phyloP scores from a whole-genome alignment of 2,797 vertebrate species.

The Parotocinclus haroldoi region DNA sequence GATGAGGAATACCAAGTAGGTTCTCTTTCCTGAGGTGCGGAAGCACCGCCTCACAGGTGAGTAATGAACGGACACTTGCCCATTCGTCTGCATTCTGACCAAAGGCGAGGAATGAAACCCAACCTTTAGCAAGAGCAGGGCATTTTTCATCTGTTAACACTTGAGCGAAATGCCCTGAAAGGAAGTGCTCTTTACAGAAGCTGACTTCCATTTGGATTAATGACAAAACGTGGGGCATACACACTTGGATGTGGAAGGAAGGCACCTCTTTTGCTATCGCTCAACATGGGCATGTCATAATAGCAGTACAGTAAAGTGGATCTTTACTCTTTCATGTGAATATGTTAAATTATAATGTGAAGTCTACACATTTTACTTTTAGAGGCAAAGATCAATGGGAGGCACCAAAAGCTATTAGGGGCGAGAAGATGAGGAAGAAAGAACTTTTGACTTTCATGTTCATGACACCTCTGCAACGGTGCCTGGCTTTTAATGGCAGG shows the following conservation, averaged over 20 bases:
- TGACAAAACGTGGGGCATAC: slow-evolving; percentile 57
- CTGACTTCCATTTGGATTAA: slow-evolving; percentile 58
- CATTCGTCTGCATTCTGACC: slow-evolving; percentile 48
- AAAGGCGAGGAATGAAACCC: slow-evolving; percentile 32
- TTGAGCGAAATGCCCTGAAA: slow-evolving; percentile 19
- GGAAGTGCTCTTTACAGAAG: slow-evolving; percentile 45
- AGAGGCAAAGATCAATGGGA: too few species aligned
- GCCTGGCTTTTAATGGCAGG: too few species aligned
- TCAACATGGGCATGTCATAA: slow-evolving; percentile 50
- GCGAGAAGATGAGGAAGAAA: too few species aligned
- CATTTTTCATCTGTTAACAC: slow-evolving; percentile 29
- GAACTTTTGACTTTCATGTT: too few species aligned
- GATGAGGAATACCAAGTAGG: slow-evolving; percentile 46
- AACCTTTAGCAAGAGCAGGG: slow-evolving; percentile 21
- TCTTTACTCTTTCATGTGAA: slow-evolving; percentile 47
- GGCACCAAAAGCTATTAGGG: too few species aligned
- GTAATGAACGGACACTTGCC: slow-evolving; percentile 41
- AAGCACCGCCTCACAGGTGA: slow-evolving; percentile 41
- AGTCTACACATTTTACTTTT: too few species aligned
- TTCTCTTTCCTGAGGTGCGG: slow-evolving; percentile 39
- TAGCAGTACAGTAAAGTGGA: slow-evolving; percentile 36
- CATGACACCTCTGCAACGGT: too few species aligned
- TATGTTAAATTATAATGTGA: too few species aligned
- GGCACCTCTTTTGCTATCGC: slow-evolving; percentile 48
- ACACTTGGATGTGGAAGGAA: slow-evolving; percentile 45